phyloP scores from a whole-genome alignment of 2,888 invertebrate genomes.

The Corbicula japonica region DNA sequence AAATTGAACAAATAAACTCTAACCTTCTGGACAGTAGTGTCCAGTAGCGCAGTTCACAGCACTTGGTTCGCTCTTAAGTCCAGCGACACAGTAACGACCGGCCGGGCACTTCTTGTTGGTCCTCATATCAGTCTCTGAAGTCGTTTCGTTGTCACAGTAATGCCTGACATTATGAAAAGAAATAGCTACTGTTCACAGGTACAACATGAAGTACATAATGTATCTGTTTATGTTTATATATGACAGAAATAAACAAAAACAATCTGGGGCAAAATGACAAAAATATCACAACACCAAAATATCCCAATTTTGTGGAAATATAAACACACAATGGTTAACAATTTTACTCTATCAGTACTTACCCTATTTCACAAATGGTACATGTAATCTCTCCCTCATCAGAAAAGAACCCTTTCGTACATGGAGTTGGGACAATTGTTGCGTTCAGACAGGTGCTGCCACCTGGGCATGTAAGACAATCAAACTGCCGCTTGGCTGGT shows the following conservation, averaged over 20 bases:
- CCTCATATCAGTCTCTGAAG: slow-evolving; percentile 82
- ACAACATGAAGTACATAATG: neutral
- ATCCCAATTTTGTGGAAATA: too few relatives aligned
- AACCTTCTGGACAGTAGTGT: slow-evolving; percentile 83
- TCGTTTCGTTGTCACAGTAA: slow-evolving; percentile 84
- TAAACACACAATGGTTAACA: too few relatives aligned
- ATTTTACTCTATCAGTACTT: too few relatives aligned
- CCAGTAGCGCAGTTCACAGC: slow-evolving; percentile 78
- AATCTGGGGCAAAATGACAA: too few relatives aligned
- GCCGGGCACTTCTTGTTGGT: slow-evolving; percentile 82
- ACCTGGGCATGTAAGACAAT: slow-evolving; percentile 82
- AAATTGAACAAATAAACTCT: too few relatives aligned
- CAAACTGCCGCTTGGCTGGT: slow-evolving; percentile 82
- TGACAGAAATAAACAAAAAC: too few relatives aligned
- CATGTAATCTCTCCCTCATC: slow-evolving; percentile 76
- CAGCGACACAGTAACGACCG: slow-evolving; percentile 79
- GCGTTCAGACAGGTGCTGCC: slow-evolving; percentile 79
- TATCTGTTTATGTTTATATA: too few relatives aligned
- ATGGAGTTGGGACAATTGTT: slow-evolving; percentile 76
- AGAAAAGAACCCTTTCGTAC: slow-evolving; percentile 80
- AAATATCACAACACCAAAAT: too few relatives aligned
- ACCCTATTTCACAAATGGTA: slow-evolving; percentile 81
- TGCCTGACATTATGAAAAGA: slow-evolving; percentile 71
- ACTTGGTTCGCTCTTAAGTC: slow-evolving; percentile 66
- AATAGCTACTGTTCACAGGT: neutral